Conservation (phyloP, 2,113 vertebrate species). For the Hippocampus zosterae region DNA sequence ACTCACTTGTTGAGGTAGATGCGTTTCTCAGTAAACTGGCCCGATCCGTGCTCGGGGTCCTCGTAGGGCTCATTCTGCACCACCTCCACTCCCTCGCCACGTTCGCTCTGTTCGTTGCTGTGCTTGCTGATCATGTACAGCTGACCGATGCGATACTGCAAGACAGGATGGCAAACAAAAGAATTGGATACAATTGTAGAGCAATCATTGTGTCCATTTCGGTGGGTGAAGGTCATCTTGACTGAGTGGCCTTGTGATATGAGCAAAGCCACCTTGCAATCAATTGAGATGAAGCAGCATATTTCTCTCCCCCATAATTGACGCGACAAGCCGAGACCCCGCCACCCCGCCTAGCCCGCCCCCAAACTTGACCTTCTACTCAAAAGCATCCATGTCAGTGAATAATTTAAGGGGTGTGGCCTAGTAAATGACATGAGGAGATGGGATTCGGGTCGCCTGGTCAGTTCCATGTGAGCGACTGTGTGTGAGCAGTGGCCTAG, state of each 20-base stretch:
- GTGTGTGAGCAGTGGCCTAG: too few species aligned
- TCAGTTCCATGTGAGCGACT: too few species aligned
- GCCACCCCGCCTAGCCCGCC: too few species aligned
- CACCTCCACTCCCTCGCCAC: slow-evolving; percentile 92
- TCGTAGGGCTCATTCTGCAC: slow-evolving; percentile 90
- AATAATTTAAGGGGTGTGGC: too few species aligned
- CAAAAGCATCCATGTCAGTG: too few species aligned
- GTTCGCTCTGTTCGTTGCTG: slow-evolving; percentile 92
- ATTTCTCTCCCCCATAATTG: too few species aligned
- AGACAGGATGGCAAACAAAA: slow-evolving; percentile 24
- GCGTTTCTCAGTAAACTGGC: slow-evolving; percentile 91
- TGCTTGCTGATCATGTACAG: slow-evolving; percentile 98
- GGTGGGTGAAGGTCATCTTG: background rate
- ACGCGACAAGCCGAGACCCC: too few species aligned
- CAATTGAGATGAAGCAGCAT: background rate
- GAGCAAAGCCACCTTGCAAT: background rate
- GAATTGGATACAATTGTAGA: slow-evolving; percentile 13
- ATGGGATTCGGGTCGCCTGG: too few species aligned
- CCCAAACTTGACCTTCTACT: too few species aligned
- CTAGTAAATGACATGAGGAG: too few species aligned
- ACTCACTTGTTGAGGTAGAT: slow-evolving; percentile 93
- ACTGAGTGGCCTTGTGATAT: background rate
- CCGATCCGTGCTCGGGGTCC: slow-evolving; percentile 85
- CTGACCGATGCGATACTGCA: slow-evolving; percentile 90
- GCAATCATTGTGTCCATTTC: background rate